A percentile compares a stretch with the other conserved stretches of the same genome.
phyloP scores from a whole-genome alignment of 2,888 invertebrate species.

The Pollenia griseotomentosa region DNA sequence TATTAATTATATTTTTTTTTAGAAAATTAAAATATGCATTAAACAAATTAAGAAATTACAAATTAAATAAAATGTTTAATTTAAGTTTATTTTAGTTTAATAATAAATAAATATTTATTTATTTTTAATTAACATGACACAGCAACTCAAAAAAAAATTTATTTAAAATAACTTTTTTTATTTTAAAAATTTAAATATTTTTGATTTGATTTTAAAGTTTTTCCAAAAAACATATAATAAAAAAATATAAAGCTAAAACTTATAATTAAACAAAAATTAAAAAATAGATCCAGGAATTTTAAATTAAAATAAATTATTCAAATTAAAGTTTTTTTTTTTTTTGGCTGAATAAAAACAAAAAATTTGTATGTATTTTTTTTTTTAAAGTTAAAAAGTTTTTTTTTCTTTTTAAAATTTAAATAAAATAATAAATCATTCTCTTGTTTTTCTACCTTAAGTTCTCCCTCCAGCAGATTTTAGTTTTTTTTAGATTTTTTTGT shows the following conservation, averaged over 20 bases:
- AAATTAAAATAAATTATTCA: conserved; percentile 30
- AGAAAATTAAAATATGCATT: neutral
- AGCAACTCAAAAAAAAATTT: conserved; percentile 43
- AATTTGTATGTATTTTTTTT: neutral
- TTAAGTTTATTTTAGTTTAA: too few relatives aligned
- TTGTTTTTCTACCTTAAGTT: conserved; percentile 51
- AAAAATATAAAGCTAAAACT: conserved; percentile 35
- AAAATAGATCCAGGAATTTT: conserved; percentile 11
- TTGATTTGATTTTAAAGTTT: conserved; percentile 69
- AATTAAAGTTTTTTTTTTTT: neutral
- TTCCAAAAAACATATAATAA: conserved; percentile 65
- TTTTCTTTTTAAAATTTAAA: conserved; percentile 5
- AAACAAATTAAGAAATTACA: conserved; percentile 3
- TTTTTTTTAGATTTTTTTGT: conserved; percentile 34
- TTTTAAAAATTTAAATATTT: conserved; percentile 60
- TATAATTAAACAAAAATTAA: conserved; percentile 42
- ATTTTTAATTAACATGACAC: conserved; percentile 39
- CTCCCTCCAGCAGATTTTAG: conserved; percentile 24
- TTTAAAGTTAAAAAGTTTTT: neutral
- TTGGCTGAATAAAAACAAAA: neutral
- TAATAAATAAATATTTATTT: neutral
- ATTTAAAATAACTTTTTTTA: conserved; percentile 54
- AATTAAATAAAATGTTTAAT: neutral
- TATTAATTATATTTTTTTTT: conserved; percentile 1
- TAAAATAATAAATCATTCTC: conserved; percentile 20